phyloP scores from a whole-genome alignment of 2,113 vertebrate species.

The Gallinago paraguaiae region DNA sequence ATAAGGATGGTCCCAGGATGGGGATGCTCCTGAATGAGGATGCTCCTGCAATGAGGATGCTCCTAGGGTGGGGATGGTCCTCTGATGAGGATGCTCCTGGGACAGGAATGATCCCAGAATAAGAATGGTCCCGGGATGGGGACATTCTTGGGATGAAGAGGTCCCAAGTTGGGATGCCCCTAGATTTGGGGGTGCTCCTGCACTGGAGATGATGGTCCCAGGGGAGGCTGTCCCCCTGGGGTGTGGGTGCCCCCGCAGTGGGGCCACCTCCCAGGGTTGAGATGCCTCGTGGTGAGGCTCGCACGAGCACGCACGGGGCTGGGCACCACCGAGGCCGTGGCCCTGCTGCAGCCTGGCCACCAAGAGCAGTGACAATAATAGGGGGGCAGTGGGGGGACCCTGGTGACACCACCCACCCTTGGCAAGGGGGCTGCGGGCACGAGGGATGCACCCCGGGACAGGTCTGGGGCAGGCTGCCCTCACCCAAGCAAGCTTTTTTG shows the following conservation, averaged over 20 bases:
- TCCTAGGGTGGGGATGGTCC: not conserved
- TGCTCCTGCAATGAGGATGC: not conserved
- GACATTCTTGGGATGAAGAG: not conserved
- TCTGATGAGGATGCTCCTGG: accelerated
- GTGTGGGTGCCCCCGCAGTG: not conserved
- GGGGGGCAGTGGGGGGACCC: not conserved
- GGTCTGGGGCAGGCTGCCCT: not conserved
- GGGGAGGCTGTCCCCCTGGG: not conserved
- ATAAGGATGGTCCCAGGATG: not conserved
- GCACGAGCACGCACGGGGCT: accelerated
- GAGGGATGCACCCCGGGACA: accelerated
- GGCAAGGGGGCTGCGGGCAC: not conserved
- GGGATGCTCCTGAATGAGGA: accelerated
- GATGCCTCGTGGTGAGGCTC: not conserved
- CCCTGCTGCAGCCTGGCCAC: not conserved
- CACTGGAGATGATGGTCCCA: not conserved
- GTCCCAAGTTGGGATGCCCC: not conserved
- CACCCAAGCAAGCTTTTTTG: not conserved
- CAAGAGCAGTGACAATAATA: not conserved
- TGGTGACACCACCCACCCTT: not conserved
- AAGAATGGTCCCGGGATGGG: not conserved
- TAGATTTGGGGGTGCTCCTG: not conserved
- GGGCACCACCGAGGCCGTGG: not conserved
- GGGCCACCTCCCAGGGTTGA: not conserved
- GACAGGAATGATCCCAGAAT: not conserved